These are phyloP conservation scores for Girardia tigrina DNA, from an alignment of 2,888 invertebrate species.

Conservation along the genomic window DNA sequence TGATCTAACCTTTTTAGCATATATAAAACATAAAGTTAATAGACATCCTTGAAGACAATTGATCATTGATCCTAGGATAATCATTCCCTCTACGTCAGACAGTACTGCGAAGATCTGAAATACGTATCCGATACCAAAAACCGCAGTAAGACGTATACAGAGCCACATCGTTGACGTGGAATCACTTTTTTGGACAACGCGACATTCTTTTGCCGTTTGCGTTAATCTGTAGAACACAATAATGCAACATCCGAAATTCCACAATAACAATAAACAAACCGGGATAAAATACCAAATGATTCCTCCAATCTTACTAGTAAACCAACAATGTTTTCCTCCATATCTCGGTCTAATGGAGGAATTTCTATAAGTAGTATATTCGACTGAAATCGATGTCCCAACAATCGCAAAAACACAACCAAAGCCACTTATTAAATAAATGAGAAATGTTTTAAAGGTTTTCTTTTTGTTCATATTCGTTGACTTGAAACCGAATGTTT, in stretches of 20 bases:
- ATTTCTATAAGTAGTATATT: background rate
- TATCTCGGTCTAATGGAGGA: background rate
- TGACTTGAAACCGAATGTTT: background rate
- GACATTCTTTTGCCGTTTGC: background rate
- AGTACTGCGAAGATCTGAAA: background rate
- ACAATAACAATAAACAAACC: background rate
- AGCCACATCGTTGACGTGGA: background rate
- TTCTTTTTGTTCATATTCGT: background rate
- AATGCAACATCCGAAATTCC: background rate
- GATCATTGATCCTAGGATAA: background rate
- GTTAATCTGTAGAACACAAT: background rate
- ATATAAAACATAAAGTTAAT: background rate
- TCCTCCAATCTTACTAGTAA: background rate
- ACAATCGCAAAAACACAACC: background rate
- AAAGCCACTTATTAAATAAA: background rate
- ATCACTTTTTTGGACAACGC: background rate
- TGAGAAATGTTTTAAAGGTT: background rate
- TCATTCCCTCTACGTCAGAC: background rate
- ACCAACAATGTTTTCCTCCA: background rate
- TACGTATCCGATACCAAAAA: background rate
- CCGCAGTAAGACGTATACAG: background rate
- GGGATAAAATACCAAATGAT: background rate
- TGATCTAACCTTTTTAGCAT: background rate
- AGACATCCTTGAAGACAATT: background rate
- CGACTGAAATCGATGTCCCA: background rate